A percentile compares a stretch with the other conserved stretches of the same genome.
phyloP scores from a whole-genome alignment of 2,797 vertebrate species.

The Cygnus olor region DNA sequence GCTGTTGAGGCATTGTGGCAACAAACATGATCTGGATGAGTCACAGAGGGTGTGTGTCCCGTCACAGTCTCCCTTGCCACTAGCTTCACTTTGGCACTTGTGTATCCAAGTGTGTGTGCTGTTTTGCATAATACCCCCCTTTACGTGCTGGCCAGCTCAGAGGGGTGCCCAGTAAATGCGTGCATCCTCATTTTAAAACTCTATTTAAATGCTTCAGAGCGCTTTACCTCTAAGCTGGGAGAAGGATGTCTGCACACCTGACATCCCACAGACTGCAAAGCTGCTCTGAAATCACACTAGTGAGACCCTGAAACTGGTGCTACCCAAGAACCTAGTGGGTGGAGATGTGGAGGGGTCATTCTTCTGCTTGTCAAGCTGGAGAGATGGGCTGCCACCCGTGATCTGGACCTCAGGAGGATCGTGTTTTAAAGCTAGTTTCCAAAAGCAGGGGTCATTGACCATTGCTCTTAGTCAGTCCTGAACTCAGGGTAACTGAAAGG shows the following conservation, averaged over 20 bases:
- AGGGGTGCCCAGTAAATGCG: not conserved
- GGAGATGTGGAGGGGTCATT: not conserved
- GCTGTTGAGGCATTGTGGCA: fast-evolving
- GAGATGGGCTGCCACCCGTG: fast-evolving
- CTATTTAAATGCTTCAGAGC: not conserved
- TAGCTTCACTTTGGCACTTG: not conserved
- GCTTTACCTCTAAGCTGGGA: not conserved
- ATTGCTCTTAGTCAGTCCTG: not conserved
- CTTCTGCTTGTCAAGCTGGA: not conserved
- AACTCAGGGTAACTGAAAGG: constrained; percentile 36
- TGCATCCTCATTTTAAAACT: not conserved
- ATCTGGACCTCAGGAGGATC: not conserved
- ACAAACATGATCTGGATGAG: not conserved
- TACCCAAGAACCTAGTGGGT: not conserved
- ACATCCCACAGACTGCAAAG: not conserved
- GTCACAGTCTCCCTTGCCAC: not conserved
- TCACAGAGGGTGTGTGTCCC: not conserved
- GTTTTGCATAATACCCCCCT: not conserved
- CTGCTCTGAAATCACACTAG: not conserved
- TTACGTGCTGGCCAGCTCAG: not conserved
- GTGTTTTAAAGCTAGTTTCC: not conserved
- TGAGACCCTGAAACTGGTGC: not conserved
- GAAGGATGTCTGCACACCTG: not conserved
- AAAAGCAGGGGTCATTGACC: not conserved
- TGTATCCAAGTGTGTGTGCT: not conserved